Evolutionary conservation across 1,140 invertebrate species (phyloP), one percentile per base, ranked within the genome.

Genomic region (Trachymyrmex cornetzi): DNA sequence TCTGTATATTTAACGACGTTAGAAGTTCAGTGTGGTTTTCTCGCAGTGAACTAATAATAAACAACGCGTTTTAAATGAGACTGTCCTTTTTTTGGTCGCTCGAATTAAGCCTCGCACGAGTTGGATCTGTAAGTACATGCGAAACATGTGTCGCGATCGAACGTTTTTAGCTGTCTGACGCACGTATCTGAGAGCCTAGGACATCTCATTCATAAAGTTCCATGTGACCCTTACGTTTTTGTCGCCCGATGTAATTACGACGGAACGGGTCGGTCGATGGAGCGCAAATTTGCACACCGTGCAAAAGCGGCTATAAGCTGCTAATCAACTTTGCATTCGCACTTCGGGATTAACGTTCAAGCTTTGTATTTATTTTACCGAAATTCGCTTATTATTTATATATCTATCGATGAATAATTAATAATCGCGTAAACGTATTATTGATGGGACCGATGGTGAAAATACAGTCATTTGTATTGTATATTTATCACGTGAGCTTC

Each of bases 191-290:
- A 59, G 55, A 55, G 19, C 22, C 24, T 61, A 55, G 4, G 19
- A 48, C 44, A 61, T 59, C 80, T 74, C 69, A 75, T 84, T 84
- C 80, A 84, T 75, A 75, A 74, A 61, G 24, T 38, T 69, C 9
- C 80, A 84, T 48, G 22, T 75, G 69, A 61, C 24, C 55, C 80
- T 63, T 61, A 44, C 0, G 80, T 82, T 75, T 84, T 84, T 84
- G 80, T 34, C 55, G 2, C 22, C 19, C 14, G 38, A 48, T 63
- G 69, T 75, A 84, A 84, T 84, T 27, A 50, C 69, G 69, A 19
- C 24, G 55, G 30, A 30, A 34, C 22, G 34, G 34, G 34, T 61
- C 53, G 67, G 53, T 59, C 38, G 80, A 24, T 14, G 22, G 7
- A n/a, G 16, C n/a, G 38, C 24, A 63, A 30, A 84, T 84, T 84